Evolutionary conservation across 2,797 vertebrate species (phyloP).

Genomic region (Mionectes olivaceus): DNA sequence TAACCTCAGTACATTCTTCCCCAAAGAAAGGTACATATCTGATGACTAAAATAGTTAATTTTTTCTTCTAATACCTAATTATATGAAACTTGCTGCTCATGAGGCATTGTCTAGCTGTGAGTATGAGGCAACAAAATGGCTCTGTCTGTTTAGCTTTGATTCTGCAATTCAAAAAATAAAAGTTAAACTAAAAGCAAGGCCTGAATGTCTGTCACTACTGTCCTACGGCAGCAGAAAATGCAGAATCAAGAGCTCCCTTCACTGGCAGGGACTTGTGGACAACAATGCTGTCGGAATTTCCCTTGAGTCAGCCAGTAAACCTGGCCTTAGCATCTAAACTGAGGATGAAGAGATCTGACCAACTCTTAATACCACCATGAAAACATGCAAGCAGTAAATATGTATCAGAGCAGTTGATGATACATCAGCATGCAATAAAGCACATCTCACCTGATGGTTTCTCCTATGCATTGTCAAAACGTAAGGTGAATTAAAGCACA

Average conservation of each 20-base stretch:
- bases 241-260: background rate
- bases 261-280: background rate
- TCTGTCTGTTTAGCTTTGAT: background rate
- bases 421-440: background rate
- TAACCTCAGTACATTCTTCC: background rate
- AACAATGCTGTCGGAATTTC: background rate
- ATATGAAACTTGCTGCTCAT: background rate
- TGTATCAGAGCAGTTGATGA: accelerated
- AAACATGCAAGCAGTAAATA: background rate
- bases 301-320: background rate
- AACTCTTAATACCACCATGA: background rate
- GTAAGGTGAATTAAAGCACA: background rate
- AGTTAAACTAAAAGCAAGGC: background rate
- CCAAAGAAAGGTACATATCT: background rate
- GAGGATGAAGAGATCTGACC: background rate
- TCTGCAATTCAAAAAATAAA: background rate
- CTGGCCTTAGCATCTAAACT: background rate
- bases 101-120: background rate
- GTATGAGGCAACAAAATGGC: background rate
- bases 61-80: background rate
- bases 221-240: background rate
- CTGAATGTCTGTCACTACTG: background rate
- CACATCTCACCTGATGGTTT: background rate
- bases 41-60: background rate
- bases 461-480: background rate